A percentile compares a stretch with the other conserved stretches of the same genome.
phyloP scores from a whole-genome alignment of 2,888 invertebrate species.

The Polyploca ridens region DNA sequence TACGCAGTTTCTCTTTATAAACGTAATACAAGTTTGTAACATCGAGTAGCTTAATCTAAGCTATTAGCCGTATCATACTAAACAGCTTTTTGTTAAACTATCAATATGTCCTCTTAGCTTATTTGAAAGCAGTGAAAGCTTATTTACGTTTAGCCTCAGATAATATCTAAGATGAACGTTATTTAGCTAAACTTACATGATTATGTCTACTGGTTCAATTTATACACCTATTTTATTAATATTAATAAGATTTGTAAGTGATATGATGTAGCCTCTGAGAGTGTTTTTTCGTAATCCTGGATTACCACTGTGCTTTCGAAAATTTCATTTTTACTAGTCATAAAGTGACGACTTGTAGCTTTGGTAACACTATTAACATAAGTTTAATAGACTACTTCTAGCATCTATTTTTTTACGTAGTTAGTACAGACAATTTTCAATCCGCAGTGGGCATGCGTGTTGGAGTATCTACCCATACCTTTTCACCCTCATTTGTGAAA shows the following conservation, averaged over 20 bases:
- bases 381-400: too few species aligned
- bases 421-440: too few species aligned
- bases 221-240: background rate
- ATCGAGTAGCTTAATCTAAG: slow-evolving; percentile 41
- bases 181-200: background rate
- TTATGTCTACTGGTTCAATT: slow-evolving; percentile 4
- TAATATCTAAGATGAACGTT: slow-evolving; percentile 30
- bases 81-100: slow-evolving; percentile 50
- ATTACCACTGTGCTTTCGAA: too few species aligned
- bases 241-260: background rate
- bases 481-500: too few species aligned
- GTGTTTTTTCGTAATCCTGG: background rate
- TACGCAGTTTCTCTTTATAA: slow-evolving; percentile 39
- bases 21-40: slow-evolving; percentile 30
- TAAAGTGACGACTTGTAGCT: too few species aligned
- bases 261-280: background rate
- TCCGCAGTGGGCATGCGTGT: too few species aligned
- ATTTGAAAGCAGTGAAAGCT: slow-evolving; percentile 63
- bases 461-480: too few species aligned
- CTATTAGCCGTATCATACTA: slow-evolving; percentile 46
- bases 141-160: slow-evolving; percentile 48
- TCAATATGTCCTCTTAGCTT: slow-evolving; percentile 45
- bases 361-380: too few species aligned
- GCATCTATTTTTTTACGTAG: too few species aligned
- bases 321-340: too few species aligned